Evolutionary conservation across 1,140 invertebrate genomes (phyloP).

Genomic region (Procambarus virginalis): DNA sequence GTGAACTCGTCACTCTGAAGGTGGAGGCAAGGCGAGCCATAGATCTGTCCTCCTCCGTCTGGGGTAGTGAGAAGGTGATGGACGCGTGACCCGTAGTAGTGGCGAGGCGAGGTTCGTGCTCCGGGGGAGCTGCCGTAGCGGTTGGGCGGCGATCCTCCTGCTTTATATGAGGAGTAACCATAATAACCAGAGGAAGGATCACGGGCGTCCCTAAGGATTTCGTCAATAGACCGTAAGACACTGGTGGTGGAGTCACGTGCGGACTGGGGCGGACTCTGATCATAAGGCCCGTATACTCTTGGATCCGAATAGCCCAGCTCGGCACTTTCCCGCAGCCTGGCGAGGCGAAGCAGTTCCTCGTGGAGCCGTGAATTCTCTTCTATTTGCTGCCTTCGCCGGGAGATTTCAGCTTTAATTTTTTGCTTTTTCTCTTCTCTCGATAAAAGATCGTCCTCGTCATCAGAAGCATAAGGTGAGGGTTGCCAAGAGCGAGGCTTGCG

Average conservation of each 20-base stretch:
- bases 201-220: slow-evolving; percentile 75
- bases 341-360: slow-evolving; percentile 78
- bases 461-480: slow-evolving; percentile 78
- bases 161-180: slow-evolving; percentile 56
- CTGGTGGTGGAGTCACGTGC: slow-evolving; percentile 72
- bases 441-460: slow-evolving; percentile 75
- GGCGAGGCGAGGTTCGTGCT: slow-evolving; percentile 63
- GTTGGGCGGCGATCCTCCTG: slow-evolving; percentile 63
- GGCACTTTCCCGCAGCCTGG: slow-evolving; percentile 75
- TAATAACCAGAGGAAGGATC: slow-evolving; percentile 68
- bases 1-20: slow-evolving; percentile 76
- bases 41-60: slow-evolving; percentile 76
- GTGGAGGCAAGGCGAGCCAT: slow-evolving; percentile 77
- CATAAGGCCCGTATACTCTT: slow-evolving; percentile 63
- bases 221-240: slow-evolving; percentile 77
- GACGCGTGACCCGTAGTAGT: slow-evolving; percentile 68
- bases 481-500: slow-evolving; percentile 79
- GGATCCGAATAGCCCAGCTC: slow-evolving; percentile 72
- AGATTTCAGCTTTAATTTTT: slow-evolving; percentile 81
- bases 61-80: slow-evolving; percentile 70
- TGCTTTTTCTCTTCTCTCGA: slow-evolving; percentile 79
- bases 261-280: slow-evolving; percentile 71
- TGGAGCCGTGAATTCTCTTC: slow-evolving; percentile 79
- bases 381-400: slow-evolving; percentile 79
- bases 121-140: slow-evolving; percentile 68